phyloP scores from a whole-genome alignment of 2,113 vertebrate genomes.

The Pica pica region DNA sequence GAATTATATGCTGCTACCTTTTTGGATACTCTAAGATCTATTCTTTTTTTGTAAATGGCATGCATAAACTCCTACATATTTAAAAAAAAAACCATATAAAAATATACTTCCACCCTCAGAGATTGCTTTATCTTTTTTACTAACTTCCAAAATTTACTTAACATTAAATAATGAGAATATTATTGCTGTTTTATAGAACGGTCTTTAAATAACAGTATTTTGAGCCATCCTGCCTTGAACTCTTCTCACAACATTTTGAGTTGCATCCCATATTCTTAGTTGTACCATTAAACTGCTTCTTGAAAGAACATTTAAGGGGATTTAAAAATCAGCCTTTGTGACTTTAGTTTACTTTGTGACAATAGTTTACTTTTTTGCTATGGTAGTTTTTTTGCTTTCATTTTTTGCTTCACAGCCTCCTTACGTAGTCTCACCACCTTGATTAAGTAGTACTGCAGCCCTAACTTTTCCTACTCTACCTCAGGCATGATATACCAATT shows the following conservation, averaged over 20 bases:
- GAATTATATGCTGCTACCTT: not conserved
- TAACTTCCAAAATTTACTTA: not conserved
- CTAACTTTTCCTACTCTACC: not conserved
- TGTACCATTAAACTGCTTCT: not conserved
- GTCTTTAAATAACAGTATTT: not conserved
- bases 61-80: not conserved
- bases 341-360: too few species aligned
- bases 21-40: not conserved
- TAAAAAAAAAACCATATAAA: not conserved
- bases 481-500: not conserved
- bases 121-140: not conserved
- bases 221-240: not conserved
- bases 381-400: not conserved
- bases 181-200: not conserved
- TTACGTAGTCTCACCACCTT: not conserved
- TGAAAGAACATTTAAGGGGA: not conserved
- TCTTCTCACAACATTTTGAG: not conserved
- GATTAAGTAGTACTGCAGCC: not conserved
- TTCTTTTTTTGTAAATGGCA: not conserved
- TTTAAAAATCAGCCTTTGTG: not conserved
- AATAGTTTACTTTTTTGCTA: not conserved
- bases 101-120: not conserved
- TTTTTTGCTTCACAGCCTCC: not conserved
- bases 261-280: not conserved
- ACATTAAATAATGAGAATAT: not conserved